Evolutionary conservation across 2,113 vertebrate genomes (phyloP).

Genomic region (Malurus cyaneus): DNA sequence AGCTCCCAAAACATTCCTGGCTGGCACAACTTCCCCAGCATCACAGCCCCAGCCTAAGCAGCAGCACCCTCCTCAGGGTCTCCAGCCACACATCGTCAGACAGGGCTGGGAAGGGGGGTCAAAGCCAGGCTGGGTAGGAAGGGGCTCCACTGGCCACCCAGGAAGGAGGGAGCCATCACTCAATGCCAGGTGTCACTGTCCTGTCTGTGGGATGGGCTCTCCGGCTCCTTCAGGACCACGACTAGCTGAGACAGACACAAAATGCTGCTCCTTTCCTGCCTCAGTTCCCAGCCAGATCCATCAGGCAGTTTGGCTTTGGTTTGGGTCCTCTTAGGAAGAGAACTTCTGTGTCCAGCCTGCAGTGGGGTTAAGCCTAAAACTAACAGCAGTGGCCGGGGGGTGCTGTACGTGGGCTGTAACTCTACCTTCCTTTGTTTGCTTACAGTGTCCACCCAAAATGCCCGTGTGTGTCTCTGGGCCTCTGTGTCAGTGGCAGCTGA

Average conservation of each 20-base stretch:
- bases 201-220: neutral
- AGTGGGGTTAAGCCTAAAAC: neutral
- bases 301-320: neutral
- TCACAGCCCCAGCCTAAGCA: neutral
- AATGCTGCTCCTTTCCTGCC: neutral
- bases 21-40: neutral
- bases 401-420: neutral
- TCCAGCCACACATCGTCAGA: neutral
- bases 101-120: neutral
- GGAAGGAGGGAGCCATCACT: neutral
- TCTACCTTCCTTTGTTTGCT: conserved; percentile 66
- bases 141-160: conserved; percentile 21
- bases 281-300: neutral
- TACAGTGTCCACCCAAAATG: conserved; percentile 67
- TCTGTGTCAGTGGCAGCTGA: conserved; percentile 66
- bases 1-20: neutral
- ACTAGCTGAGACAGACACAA: neutral
- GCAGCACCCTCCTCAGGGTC: neutral
- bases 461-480: conserved; percentile 62
- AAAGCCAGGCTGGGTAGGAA: neutral
- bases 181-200: neutral
- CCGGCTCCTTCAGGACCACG: neutral
- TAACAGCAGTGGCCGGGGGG: neutral
- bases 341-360: fast-evolving
- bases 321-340: neutral